These are phyloP conservation scores for Parnassius smintheus DNA, from an alignment of 2,888 invertebrate species.

Conservation along the genomic window DNA sequence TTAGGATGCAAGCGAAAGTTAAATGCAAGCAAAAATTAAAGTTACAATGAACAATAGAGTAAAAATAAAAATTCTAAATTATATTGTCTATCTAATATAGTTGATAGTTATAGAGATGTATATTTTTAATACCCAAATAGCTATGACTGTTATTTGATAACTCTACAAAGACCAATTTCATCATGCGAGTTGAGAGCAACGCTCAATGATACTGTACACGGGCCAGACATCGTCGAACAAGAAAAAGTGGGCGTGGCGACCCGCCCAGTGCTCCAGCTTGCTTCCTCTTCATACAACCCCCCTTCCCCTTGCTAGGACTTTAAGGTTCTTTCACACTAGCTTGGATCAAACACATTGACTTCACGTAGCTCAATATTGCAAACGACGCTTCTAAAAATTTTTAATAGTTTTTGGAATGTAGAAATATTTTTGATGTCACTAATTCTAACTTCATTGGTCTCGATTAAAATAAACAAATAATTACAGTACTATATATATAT, in stretches of 20 bases:
- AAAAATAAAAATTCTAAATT: too few species aligned
- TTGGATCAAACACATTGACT: background rate
- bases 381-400: too few species aligned
- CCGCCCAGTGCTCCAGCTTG: conserved; percentile 64
- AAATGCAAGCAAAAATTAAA: too few species aligned
- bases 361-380: too few species aligned
- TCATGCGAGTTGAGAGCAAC: conserved; percentile 37
- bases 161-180: conserved; percentile 28
- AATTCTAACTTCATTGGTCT: too few species aligned
- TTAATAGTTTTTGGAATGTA: too few species aligned
- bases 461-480: too few species aligned
- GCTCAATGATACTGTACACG: conserved; percentile 47
- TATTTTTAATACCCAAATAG: conserved; percentile 1
- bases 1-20: too few species aligned
- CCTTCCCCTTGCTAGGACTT: conserved; percentile 49
- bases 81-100: too few species aligned
- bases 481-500: too few species aligned
- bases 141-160: conserved; percentile 23
- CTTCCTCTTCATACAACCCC: conserved; percentile 66
- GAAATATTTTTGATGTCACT: too few species aligned
- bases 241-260: conserved; percentile 76
- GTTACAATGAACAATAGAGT: too few species aligned
- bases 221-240: conserved; percentile 51
- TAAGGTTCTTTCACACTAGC: conserved; percentile 40
- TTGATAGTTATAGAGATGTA: background rate